Evolutionary conservation across 2,797 vertebrate species (phyloP).

Genomic region (Myiotriccus ornatus): DNA sequence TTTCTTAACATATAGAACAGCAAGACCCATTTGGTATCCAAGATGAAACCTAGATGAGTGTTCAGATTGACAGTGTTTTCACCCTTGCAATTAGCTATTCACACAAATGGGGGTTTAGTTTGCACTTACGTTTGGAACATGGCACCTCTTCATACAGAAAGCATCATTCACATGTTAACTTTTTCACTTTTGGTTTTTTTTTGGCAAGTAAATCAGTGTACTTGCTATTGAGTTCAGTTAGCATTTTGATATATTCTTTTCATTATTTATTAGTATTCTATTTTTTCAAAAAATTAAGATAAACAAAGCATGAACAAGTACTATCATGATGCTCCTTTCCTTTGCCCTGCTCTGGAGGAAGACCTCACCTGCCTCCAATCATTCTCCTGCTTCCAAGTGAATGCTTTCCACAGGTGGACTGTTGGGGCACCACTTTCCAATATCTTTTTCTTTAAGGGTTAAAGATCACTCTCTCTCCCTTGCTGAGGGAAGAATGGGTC

Average conservation of each 20-base stretch:
- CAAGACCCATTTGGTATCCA: conserved; percentile 50
- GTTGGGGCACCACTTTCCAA: not conserved
- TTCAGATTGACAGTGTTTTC: conserved; percentile 66
- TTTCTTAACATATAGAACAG: conserved; percentile 56
- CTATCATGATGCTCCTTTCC: not conserved
- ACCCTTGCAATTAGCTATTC: conserved; percentile 66
- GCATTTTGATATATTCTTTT: not conserved
- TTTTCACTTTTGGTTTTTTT: conserved; percentile 55
- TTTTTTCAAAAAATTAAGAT: not conserved
- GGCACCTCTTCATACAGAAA: conserved; percentile 58
- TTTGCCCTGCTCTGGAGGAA: not conserved
- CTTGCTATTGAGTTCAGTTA: conserved; percentile 29
- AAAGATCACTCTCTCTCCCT: not conserved
- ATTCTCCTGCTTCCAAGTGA: not conserved
- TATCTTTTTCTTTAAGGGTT: not conserved
- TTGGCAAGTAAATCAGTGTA: conserved; percentile 35
- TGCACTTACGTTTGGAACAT: conserved; percentile 55
- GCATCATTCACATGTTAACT: conserved; percentile 40
- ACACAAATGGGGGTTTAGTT: conserved; percentile 62
- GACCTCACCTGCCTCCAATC: not conserved
- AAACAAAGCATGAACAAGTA: not conserved
- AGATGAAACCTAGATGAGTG: conserved; percentile 54
- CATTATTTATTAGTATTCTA: not conserved
- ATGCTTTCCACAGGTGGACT: not conserved
- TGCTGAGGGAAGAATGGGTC: not conserved